phyloP scores from a whole-genome alignment of 2,113 vertebrate genomes.

The Rhodinocichla rosea region DNA sequence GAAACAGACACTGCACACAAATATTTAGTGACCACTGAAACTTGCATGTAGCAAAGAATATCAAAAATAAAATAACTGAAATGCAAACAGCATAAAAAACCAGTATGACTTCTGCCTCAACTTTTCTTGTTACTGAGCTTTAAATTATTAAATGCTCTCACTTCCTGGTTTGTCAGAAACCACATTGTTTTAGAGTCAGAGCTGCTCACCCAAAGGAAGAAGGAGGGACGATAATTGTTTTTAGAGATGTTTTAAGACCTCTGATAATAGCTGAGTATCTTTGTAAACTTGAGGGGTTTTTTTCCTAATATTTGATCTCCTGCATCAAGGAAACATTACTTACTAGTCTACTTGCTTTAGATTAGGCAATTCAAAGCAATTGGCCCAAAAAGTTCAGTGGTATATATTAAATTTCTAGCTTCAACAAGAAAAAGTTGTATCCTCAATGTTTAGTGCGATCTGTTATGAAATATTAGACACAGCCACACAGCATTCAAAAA shows the following conservation, averaged over 20 bases:
- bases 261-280: not conserved
- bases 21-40: not conserved
- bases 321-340: not conserved
- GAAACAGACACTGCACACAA: not conserved
- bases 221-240: not conserved
- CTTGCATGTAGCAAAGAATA: not conserved
- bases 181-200: not conserved
- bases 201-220: not conserved
- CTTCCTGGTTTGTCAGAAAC: slow-evolving; percentile 53
- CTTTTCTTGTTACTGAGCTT: not conserved
- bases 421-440: not conserved
- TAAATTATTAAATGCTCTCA: not conserved
- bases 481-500: not conserved
- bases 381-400: not conserved
- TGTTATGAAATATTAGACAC: not conserved
- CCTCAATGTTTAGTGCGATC: not conserved
- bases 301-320: not conserved
- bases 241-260: not conserved
- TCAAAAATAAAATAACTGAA: not conserved
- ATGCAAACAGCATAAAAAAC: not conserved
- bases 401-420: rapidly evolving
- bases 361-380: not conserved
- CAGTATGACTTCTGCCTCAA: not conserved
- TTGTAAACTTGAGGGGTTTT: not conserved
- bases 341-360: not conserved